Evolutionary conservation across 2,113 vertebrate genomes (phyloP), one percentile per base, ranked within the genome.

Genomic region (Ceyx margarethae): DNA sequence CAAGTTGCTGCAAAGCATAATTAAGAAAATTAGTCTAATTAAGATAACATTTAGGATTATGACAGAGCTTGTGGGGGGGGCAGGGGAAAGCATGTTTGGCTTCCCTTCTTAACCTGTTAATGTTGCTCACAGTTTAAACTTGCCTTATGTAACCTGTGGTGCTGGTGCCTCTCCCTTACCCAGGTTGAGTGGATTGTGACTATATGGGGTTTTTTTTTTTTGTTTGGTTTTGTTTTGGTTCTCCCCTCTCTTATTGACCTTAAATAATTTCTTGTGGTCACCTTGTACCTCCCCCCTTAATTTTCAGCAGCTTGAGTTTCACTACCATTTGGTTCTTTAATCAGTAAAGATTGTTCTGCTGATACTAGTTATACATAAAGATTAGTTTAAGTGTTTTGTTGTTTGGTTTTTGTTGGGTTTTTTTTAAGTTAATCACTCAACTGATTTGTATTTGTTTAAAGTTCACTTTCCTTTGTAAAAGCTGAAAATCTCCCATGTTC

Each of bases 361-460:
- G 78, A 82, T 89, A 79, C 84, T 81, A 40, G 81, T 92, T 94
- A 69, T 85, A 69, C 78, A 91, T 94, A 85, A 95, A 94, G 92
- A 95, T 90, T 57, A 56, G 80, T 78, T 84, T 33, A 50, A 50
- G 48, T 50, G 48, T 22, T 50, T 50, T 50, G 48, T 50, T 46
- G 22, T 50, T 46, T 37, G 37, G 10, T 46, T 46, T 46, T 46
- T 18, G 22, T 50, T 23, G 46, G 11, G 12, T 50, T 50, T 50
- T 50, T 50, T 23, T 22, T 25, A 87, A 91, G 91, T 96, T 95
- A 94, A 93, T 96, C 92, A 92, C 91, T 92, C 87, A 85, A 67
- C 92, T 93, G 96, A 92, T 95, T 96, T 80, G 51, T 95, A 74
- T 94, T 96, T 96, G 89, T 96, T 95, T 93, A 69, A 95, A 94